Percentiles rank a stretch among this genome's conserved stretches.
Conservation (phyloP, 2,888 invertebrate genomes). For the Euproctis similis region DNA sequence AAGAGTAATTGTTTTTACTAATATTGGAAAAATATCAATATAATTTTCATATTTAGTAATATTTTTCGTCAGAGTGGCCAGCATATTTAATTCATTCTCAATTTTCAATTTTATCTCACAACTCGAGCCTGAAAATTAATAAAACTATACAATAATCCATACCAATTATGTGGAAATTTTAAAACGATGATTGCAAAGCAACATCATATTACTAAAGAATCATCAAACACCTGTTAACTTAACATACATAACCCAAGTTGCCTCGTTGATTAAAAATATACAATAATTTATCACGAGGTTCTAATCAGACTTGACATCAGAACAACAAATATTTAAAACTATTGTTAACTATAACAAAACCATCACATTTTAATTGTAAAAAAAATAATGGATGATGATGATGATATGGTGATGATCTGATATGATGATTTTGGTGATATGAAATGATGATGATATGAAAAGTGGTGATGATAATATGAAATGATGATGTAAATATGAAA, state of each 20-base stretch:
- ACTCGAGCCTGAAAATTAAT: conserved; percentile 15
- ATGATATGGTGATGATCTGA: too few relatives aligned
- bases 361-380: conserved; percentile 30
- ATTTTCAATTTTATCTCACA: too few relatives aligned
- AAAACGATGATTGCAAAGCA: too few relatives aligned
- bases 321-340: conserved; percentile 7
- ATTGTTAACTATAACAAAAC: conserved; percentile 30
- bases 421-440: too few relatives aligned
- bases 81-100: conserved; percentile 24
- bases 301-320: conserved; percentile 27
- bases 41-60: conserved; percentile 24
- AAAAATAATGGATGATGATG: too few relatives aligned
- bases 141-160: neutral
- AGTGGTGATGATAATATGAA: too few relatives aligned
- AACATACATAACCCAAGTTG: conserved; percentile 48
- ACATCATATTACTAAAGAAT: conserved; percentile 65
- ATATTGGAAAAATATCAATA: conserved; percentile 23
- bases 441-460: too few relatives aligned
- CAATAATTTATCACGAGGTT: conserved; percentile 17
- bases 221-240: conserved; percentile 46
- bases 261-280: conserved; percentile 34
- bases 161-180: too few relatives aligned
- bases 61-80: conserved; percentile 22
- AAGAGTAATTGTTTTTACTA: conserved; percentile 32
- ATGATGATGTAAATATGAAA: too few relatives aligned